Percentiles rank a stretch among this genome's conserved stretches.
Evolutionary conservation across 2,888 invertebrate genomes (phyloP).

Genomic region (Drosophila rellima): DNA sequence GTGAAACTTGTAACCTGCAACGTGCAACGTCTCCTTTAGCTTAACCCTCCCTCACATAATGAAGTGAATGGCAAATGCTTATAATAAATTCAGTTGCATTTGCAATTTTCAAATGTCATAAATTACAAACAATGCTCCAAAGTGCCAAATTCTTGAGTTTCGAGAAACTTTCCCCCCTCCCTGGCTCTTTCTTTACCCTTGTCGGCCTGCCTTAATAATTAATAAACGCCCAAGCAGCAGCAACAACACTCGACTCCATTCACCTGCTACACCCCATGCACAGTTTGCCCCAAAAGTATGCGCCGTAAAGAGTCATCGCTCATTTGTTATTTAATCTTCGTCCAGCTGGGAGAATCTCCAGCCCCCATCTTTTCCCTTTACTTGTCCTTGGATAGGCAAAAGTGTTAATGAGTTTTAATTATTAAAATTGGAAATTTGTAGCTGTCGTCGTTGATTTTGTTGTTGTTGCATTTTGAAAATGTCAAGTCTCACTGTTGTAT

Average conservation of each 20-base stretch:
- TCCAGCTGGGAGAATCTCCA: slow-evolving; percentile 44
- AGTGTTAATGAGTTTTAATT: slow-evolving; percentile 80
- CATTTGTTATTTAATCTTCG: slow-evolving; percentile 80
- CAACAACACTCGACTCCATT: slow-evolving; percentile 39
- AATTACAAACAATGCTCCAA: slow-evolving; percentile 62
- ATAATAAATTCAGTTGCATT: slow-evolving; percentile 57
- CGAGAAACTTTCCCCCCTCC: neutral
- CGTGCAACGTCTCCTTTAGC: slow-evolving; percentile 7
- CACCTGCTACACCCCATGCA: slow-evolving; percentile 30
- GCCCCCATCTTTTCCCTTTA: neutral
- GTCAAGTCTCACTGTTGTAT: slow-evolving; percentile 33
- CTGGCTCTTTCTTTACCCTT: neutral
- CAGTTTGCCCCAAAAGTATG: slow-evolving; percentile 50
- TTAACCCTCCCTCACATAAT: slow-evolving; percentile 27
- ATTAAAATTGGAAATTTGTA: slow-evolving; percentile 66
- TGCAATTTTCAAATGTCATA: slow-evolving; percentile 67
- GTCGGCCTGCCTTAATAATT: slow-evolving; percentile 52
- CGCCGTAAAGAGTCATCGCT: slow-evolving; percentile 74
- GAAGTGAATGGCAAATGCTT: slow-evolving; percentile 52
- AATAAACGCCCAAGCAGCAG: slow-evolving; percentile 51
- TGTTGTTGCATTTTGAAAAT: slow-evolving; percentile 47
- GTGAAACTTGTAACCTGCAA: slow-evolving; percentile 20
- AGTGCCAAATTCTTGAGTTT: slow-evolving; percentile 29
- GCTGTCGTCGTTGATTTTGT: slow-evolving; percentile 9
- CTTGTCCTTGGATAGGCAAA: slow-evolving; percentile 35